These are phyloP conservation scores for Rhynchomys soricoides DNA, from an alignment of 2,113 vertebrate species.

Conservation along the genomic window DNA sequence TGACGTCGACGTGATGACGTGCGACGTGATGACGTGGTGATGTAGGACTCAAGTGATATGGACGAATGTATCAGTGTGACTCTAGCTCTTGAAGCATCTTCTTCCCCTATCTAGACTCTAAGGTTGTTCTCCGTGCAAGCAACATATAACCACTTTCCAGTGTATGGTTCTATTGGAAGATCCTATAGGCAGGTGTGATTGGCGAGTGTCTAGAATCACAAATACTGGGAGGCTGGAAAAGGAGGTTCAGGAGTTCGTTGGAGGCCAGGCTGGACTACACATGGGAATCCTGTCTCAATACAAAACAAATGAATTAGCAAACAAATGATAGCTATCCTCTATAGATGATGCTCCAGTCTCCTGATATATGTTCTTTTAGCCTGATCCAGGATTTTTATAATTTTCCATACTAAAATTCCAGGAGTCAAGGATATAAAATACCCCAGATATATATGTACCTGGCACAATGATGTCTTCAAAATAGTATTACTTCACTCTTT, in stretches of 20 bases:
- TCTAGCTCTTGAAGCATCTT: neutral
- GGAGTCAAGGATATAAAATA: neutral
- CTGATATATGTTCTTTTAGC: neutral
- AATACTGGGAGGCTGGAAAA: neutral
- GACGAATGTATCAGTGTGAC: neutral
- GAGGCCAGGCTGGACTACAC: neutral
- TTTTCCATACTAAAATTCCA: neutral
- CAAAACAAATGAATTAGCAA: neutral
- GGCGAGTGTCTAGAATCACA: neutral
- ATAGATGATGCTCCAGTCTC: neutral
- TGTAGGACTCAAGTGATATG: neutral
- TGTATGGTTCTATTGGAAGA: neutral
- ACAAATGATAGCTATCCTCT: neutral
- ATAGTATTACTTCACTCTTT: constrained; percentile 21
- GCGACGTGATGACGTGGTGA: neutral
- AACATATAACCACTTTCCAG: neutral
- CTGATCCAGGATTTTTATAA: neutral
- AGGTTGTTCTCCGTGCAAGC: neutral
- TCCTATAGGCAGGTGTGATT: neutral
- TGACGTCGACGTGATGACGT: neutral
- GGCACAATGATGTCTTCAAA: neutral
- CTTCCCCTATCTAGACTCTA: neutral
- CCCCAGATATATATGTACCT: neutral
- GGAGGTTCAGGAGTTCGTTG: neutral
- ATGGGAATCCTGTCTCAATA: neutral